phyloP scores from a whole-genome alignment of 1,140 invertebrate genomes.

The Callitettix versicolor region DNA sequence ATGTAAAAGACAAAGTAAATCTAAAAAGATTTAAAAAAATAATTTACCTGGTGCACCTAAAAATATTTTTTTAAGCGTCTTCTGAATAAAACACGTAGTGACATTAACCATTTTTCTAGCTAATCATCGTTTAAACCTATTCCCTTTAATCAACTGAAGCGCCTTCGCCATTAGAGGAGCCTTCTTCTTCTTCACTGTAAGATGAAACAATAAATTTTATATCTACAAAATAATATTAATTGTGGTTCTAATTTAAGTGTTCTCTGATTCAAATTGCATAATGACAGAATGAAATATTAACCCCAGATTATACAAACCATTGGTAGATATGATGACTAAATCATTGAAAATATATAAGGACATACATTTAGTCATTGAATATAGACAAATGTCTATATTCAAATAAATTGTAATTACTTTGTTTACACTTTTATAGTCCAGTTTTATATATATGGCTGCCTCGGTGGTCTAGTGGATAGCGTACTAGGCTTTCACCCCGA shows the following conservation, averaged over 20 bases:
- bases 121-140: conserved; percentile 19
- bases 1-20: too few species aligned
- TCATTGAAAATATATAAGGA: not conserved
- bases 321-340: not conserved
- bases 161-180: conserved; percentile 30
- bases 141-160: conserved; percentile 26
- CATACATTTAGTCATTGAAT: not conserved
- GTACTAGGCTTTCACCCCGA: too few species aligned
- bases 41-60: too few species aligned
- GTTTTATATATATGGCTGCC: too few species aligned
- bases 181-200: conserved; percentile 29
- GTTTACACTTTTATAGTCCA: not conserved
- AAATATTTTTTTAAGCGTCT: too few species aligned
- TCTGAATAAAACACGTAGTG: too few species aligned
- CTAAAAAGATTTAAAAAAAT: too few species aligned
- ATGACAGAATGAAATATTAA: not conserved
- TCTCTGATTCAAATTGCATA: not conserved
- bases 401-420: not conserved
- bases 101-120: not conserved
- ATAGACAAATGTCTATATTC: not conserved
- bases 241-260: not conserved
- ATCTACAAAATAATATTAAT: not conserved
- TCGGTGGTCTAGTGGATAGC: too few species aligned
- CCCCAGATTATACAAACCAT: not conserved
- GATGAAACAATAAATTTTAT: conserved; percentile 5